Conservation (phyloP, 2,797 vertebrate species). For the Pipistrellus kuhlii region DNA sequence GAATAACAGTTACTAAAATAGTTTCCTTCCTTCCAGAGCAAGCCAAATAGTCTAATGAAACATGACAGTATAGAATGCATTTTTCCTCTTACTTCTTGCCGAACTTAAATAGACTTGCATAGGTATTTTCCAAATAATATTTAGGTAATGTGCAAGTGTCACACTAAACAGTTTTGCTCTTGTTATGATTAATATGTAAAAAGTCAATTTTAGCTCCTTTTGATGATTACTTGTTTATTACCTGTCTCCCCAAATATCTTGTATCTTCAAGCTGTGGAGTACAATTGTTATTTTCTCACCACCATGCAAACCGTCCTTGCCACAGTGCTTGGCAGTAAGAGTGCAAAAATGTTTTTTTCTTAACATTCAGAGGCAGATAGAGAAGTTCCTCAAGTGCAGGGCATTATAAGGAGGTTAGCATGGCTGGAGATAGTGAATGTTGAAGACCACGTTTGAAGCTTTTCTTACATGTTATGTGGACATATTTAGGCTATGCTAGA, state of each 20-base stretch:
- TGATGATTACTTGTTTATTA: background rate
- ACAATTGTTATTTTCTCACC: background rate
- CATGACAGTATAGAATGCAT: background rate
- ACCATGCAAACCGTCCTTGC: background rate
- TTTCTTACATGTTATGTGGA: background rate
- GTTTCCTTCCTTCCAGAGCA: background rate
- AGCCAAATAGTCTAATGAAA: background rate
- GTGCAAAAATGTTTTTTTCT: background rate
- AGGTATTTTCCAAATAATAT: background rate
- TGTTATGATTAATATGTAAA: background rate
- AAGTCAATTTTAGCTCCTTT: background rate
- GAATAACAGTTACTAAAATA: background rate
- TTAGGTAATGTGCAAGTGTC: background rate
- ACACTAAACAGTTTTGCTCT: background rate
- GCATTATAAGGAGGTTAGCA: background rate
- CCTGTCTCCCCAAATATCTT: background rate
- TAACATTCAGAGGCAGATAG: background rate
- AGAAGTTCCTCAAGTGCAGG: background rate
- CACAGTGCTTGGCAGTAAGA: background rate
- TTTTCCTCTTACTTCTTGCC: background rate
- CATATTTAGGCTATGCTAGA: background rate
- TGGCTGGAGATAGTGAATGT: background rate
- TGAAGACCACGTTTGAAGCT: background rate
- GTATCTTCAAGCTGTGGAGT: background rate
- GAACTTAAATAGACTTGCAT: background rate